A percentile compares a stretch with the other conserved stretches of the same genome.
These are phyloP conservation scores for Lepidonotus clava DNA, from an alignment of 2,888 invertebrate species.

Conservation along the genomic window DNA sequence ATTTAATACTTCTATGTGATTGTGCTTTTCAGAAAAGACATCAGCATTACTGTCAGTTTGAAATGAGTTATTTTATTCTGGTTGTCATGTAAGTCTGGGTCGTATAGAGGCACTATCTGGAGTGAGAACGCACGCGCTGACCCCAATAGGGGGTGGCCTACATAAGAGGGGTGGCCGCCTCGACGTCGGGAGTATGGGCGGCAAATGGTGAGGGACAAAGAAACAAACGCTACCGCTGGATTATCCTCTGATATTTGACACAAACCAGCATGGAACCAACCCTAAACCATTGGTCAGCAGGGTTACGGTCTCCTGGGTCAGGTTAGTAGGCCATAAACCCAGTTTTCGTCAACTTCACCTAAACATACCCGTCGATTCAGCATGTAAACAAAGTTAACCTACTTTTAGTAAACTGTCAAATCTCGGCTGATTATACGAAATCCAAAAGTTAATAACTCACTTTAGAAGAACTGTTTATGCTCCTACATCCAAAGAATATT, in stretches of 20 bases:
- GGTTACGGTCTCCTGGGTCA: background rate
- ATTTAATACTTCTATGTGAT: too few relatives aligned
- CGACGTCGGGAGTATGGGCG: background rate
- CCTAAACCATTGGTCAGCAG: background rate
- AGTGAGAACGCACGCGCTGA: constrained; percentile 13
- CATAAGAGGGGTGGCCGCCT: background rate
- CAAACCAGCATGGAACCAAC: background rate
- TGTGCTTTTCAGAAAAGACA: too few relatives aligned
- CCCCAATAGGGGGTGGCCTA: background rate
- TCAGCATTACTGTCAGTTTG: too few relatives aligned
- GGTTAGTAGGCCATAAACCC: background rate
- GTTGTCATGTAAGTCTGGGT: too few relatives aligned
- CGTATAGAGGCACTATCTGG: too few relatives aligned
- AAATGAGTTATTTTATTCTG: too few relatives aligned
- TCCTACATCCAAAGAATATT: too few relatives aligned
- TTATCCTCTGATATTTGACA: background rate
- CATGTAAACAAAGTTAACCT: constrained; percentile 37
- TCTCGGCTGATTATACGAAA: too few relatives aligned
- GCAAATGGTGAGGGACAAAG: background rate
- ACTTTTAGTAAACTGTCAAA: too few relatives aligned
- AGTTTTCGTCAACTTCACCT: constrained; percentile 35
- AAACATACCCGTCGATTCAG: background rate
- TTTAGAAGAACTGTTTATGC: too few relatives aligned
- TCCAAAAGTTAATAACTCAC: too few relatives aligned
- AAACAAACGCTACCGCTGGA: background rate